These are phyloP conservation scores for Channa maculata DNA, from an alignment of 2,113 vertebrate species.

Conservation along the genomic window DNA sequence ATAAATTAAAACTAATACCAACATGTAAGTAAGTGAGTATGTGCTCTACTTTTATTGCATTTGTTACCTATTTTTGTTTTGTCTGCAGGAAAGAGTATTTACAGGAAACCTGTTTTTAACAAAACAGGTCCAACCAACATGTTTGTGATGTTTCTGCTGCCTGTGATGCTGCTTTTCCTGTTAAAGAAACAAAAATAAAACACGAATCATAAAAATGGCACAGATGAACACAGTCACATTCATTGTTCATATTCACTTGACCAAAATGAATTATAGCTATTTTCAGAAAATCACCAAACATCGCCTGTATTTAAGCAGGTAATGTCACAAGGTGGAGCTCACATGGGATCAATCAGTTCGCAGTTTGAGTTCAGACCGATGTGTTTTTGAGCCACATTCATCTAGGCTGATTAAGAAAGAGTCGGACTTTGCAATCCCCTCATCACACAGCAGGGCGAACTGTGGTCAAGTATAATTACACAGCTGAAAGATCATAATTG, in stretches of 20 bases:
- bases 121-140: neutral
- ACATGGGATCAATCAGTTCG: slow-evolving; percentile 18
- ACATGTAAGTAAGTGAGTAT: too few relatives aligned
- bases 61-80: too few relatives aligned
- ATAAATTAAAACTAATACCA: neutral
- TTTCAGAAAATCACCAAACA: slow-evolving; percentile 38
- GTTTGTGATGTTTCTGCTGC: neutral
- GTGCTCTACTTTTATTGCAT: too few relatives aligned
- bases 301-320: slow-evolving; percentile 49
- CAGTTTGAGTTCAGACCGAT: slow-evolving; percentile 34
- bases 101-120: neutral
- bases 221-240: neutral
- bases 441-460: slow-evolving; percentile 57
- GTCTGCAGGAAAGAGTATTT: neutral
- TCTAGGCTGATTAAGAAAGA: slow-evolving; percentile 75
- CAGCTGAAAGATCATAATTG: slow-evolving; percentile 74
- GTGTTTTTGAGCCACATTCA: slow-evolving; percentile 52
- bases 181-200: neutral
- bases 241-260: neutral
- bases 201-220: neutral
- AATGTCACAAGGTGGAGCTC: slow-evolving; percentile 55
- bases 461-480: slow-evolving; percentile 77
- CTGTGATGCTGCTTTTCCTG: neutral
- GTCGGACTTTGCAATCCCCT: slow-evolving; percentile 48
- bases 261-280: slow-evolving; percentile 6